Evolutionary conservation across 2,888 invertebrate species (phyloP), one percentile per base, ranked within the genome.

Genomic region (Drosophila borealis): DNA sequence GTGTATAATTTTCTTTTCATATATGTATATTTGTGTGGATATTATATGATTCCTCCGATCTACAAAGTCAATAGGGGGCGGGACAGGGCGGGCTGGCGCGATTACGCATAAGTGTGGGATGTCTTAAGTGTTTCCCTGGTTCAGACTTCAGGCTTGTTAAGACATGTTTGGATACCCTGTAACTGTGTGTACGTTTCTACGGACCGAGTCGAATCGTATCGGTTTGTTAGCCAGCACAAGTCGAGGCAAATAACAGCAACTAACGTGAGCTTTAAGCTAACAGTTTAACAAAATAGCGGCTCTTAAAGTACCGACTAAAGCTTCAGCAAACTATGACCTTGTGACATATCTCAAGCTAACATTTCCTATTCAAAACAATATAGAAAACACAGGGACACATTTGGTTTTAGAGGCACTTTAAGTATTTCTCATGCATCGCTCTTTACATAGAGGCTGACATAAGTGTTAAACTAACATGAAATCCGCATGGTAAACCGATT

Each of bases 251-350:
- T 71, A 60, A 72, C 55, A 56, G 45, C 72, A 71, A 65, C 50
- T 65, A 71, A 41, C 64, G 42, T 13, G 37, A 41, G 81, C 85
- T 85, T 81, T 42, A 70, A 85, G 81, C 85, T 74, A 80, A 77
- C 63, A 64, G 8, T 56, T 76, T 49, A 79, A 80, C 80, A 82
- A 68, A 84, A 56, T 75, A 70, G 65, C 55, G 48, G 5, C 45
- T 57, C 41, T 76, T 53, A 53, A 66, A 41, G 59, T 75, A 75
- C 34, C 39, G 42, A 64, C 21, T 49, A 67, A 53, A 34, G 45
- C 39, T 53, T 59, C 51, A 59, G 50, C 36, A 34, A 49, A 34
- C 39, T 36, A 37, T 44, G 29, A n/a, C 13, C 46, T 25, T 29
- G 25, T 29, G 29, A n/a, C 10, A 29, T n/a, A 17, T 29, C 50